Conservation (phyloP, 2,113 vertebrate genomes). For the Calidris pygmaea region DNA sequence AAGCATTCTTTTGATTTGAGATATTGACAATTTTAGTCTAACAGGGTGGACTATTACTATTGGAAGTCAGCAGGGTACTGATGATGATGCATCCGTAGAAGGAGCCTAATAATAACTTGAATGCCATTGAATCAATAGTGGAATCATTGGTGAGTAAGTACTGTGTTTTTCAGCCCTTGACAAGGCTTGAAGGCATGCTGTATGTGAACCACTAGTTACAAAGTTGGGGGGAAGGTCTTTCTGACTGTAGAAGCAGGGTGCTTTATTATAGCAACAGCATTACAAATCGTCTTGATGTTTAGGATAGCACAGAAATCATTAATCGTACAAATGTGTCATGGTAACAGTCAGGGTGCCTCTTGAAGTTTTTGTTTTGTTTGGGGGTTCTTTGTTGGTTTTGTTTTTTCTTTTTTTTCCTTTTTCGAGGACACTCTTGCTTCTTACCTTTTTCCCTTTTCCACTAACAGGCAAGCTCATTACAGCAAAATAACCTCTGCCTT, state of each 20-base stretch:
- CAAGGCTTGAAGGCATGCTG: background rate
- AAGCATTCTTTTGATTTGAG: background rate
- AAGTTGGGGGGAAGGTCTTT: background rate
- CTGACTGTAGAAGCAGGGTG: background rate
- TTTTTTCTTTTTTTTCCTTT: background rate
- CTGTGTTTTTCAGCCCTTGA: background rate
- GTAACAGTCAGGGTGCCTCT: background rate
- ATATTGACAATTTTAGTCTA: constrained; percentile 6
- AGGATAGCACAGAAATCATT: background rate
- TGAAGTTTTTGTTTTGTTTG: background rate
- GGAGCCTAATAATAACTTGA: constrained; percentile 4
- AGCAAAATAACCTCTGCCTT: background rate
- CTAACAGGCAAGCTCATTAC: background rate
- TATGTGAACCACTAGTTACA: background rate
- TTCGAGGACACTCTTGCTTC: background rate
- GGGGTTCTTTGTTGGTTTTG: background rate
- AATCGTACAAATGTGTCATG: background rate
- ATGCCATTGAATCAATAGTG: background rate
- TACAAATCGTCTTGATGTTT: background rate
- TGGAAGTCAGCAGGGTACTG: background rate
- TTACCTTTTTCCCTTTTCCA: background rate
- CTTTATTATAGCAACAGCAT: background rate
- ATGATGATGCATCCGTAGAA: background rate
- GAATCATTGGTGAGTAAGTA: background rate
- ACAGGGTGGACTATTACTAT: background rate